A percentile compares a stretch with the other conserved stretches of the same genome.
phyloP scores from a whole-genome alignment of 1,140 invertebrate species.

The Meloidogyne exigua region DNA sequence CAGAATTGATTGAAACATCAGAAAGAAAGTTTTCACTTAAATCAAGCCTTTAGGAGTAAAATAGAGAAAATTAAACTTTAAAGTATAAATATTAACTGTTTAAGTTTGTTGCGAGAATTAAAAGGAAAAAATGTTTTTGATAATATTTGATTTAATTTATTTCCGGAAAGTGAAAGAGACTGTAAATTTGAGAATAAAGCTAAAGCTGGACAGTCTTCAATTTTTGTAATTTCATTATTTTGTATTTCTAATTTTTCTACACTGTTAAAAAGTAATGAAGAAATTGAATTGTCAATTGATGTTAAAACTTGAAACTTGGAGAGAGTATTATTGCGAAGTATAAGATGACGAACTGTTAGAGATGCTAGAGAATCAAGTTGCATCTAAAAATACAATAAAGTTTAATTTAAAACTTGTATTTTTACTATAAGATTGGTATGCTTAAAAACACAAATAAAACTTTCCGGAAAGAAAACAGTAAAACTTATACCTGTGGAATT shows the following conservation, averaged over 20 bases:
- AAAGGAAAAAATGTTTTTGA: slow-evolving; percentile 12
- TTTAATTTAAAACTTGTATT: neutral
- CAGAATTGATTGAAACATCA: slow-evolving; percentile 32
- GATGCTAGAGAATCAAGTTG: slow-evolving; percentile 1
- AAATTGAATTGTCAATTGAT: neutral
- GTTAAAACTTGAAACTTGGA: slow-evolving; percentile 9
- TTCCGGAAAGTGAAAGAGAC: slow-evolving; percentile 18
- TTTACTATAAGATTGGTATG: too few relatives aligned
- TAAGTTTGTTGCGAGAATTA: slow-evolving; percentile 12
- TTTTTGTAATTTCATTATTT: slow-evolving; percentile 15
- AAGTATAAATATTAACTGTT: neutral
- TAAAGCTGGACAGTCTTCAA: slow-evolving; percentile 14
- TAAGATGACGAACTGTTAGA: slow-evolving; percentile 7
- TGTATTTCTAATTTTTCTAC: slow-evolving; percentile 13
- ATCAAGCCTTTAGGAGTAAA: slow-evolving; percentile 37
- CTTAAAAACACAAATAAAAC: too few relatives aligned
- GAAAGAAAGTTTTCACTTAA: slow-evolving; percentile 51
- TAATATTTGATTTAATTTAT: slow-evolving; percentile 13
- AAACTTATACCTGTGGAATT: slow-evolving; percentile 7
- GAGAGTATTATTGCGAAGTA: slow-evolving; percentile 13
- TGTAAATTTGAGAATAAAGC: slow-evolving; percentile 1
- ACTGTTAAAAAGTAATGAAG: slow-evolving; percentile 2
- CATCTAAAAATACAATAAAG: slow-evolving; percentile 10
- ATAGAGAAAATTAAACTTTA: neutral
- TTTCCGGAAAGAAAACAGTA: neutral